Base-by-base conservation (phyloP, 2,888 invertebrate genomes). In the Caenorhabditis becei region DNA sequence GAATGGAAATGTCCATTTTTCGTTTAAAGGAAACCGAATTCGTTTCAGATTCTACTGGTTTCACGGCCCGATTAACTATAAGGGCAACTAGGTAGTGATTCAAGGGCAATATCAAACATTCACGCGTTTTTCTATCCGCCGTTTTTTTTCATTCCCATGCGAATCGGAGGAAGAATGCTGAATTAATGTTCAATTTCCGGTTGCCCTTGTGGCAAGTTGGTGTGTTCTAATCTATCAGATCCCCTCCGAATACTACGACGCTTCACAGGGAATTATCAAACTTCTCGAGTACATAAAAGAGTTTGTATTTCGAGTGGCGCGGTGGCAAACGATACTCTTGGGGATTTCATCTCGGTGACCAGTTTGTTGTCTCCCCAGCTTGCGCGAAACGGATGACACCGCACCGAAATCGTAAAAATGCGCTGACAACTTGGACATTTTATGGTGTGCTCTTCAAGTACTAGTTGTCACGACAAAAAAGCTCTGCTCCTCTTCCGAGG, bases 301-400 rank as follows among this genome's bases (percentile, higher is more conserved):
- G 51, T 75, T 75, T 72, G 69, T 51, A 65, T 66, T 51, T 58
- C 37, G 51, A 65, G 74, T 63, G 63, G 56, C 49, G 74, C 53
- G 59, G 66, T 66, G 66, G 66, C 66, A 59, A 75, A 75, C 66
- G 75, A 66, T 75, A 66, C 75, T 75, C 75, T 75, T 28, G 75
- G 75, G 75, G 75, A 75, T 75, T 75, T 66, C n/a, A n/a, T n/a
- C n/a, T n/a, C 26, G 72, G 72, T 72, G 74, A 61, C 75, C 75
- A 75, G 66, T 74, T 66, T 74, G 65, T 74, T 49, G 56, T 72
- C 72, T 58, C 65, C 41, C 37, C 18, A 41, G 54, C 14, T 18
- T 54, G 37, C 44, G 49, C 49, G 58, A 23, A 37, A 44, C 28
- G 41, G 37, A 41, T 23, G 53, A 47, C 66, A 32, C 47, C 51